phyloP scores from a whole-genome alignment of 2,113 vertebrate genomes.

The Seriola dumerili region DNA sequence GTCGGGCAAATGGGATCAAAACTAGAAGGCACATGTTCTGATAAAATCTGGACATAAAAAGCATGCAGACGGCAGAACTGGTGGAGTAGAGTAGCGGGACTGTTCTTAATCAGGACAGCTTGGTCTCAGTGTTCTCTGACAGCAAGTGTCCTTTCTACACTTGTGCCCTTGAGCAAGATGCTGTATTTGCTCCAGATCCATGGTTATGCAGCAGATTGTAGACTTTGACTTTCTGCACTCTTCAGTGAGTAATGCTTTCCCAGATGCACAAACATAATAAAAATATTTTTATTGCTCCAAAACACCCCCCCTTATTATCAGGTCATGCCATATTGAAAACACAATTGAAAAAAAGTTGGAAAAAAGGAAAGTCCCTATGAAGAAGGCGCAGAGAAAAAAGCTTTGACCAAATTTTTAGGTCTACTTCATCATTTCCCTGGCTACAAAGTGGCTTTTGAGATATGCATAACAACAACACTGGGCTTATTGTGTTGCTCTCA shows the following conservation, averaged over 20 bases:
- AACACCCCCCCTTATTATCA: neutral
- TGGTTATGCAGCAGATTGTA: conserved; percentile 24
- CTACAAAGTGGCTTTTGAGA: conserved; percentile 54
- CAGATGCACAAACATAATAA: neutral
- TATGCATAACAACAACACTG: conserved; percentile 59
- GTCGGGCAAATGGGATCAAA: neutral
- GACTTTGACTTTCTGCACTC: neutral
- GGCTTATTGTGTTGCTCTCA: conserved; percentile 64
- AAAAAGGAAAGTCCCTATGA: neutral
- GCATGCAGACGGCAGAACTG: neutral
- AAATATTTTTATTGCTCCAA: neutral
- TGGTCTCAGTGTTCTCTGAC: conserved; percentile 16
- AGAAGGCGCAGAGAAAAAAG: neutral
- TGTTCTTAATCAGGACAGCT: neutral
- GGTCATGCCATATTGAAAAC: neutral
- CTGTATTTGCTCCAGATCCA: conserved; percentile 16
- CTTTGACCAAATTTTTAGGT: conserved; percentile 9
- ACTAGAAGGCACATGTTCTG: neutral
- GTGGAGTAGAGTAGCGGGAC: neutral
- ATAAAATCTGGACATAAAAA: conserved; percentile 13
- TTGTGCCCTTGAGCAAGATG: conserved; percentile 34
- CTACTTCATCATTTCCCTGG: conserved; percentile 35
- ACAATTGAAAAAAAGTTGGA: neutral
- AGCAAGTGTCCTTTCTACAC: neutral
- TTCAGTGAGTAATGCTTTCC: neutral